Conservation (phyloP, 2,113 vertebrate species). For the Saguinus imperator region DNA sequence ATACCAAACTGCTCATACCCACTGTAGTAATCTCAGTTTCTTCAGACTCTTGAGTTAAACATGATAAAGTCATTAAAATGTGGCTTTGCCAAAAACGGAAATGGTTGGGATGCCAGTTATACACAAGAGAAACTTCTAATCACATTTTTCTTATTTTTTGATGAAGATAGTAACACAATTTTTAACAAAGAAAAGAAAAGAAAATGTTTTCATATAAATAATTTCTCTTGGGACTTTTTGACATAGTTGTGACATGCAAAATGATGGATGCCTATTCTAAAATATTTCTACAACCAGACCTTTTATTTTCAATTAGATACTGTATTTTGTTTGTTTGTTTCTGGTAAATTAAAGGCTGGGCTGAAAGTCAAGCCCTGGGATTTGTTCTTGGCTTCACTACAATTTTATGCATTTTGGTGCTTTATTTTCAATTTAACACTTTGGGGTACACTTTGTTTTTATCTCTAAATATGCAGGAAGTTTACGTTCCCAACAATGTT, state of each 20-base stretch:
- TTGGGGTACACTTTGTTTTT: not conserved
- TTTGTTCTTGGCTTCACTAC: not conserved
- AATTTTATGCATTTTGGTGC: not conserved
- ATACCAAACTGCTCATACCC: slow-evolving; percentile 62
- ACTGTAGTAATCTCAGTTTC: slow-evolving; percentile 10
- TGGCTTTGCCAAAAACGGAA: not conserved
- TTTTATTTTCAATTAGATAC: slow-evolving; percentile 59
- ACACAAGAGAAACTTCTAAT: slow-evolving; percentile 38
- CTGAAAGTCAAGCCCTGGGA: not conserved
- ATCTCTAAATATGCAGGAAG: not conserved
- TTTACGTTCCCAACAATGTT: not conserved
- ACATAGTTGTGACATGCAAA: slow-evolving; percentile 47
- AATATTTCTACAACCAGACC: slow-evolving; percentile 14
- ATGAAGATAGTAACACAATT: slow-evolving; percentile 48
- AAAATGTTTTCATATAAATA: slow-evolving; percentile 53
- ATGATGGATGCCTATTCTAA: slow-evolving; percentile 48
- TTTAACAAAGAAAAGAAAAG: slow-evolving; percentile 62
- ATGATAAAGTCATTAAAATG: slow-evolving; percentile 63
- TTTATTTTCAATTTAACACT: slow-evolving; percentile 3
- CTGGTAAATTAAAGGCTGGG: not conserved
- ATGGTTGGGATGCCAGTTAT: slow-evolving; percentile 35
- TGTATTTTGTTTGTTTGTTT: not conserved
- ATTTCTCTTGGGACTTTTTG: slow-evolving; percentile 46
- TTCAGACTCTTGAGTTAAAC: slow-evolving; percentile 65
- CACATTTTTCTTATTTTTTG: not conserved